Evolutionary conservation across 2,797 vertebrate genomes (phyloP).

Genomic region (Pachyuromys duprasi): DNA sequence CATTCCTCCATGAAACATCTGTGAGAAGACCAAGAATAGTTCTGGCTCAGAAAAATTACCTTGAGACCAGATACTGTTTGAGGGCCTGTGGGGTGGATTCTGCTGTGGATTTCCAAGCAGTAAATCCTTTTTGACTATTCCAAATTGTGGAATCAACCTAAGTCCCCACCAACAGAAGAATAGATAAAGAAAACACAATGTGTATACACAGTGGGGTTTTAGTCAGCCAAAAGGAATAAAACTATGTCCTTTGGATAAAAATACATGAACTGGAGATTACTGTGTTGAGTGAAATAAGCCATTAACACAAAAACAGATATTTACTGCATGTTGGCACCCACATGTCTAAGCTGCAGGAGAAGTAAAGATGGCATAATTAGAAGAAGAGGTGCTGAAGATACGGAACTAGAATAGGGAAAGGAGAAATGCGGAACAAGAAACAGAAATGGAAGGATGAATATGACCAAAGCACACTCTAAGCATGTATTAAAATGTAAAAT

Average conservation of each 20-base stretch:
- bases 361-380: background rate
- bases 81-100: background rate
- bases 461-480: background rate
- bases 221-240: background rate
- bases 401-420: accelerated
- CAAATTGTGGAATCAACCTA: background rate
- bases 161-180: background rate
- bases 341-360: background rate
- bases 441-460: background rate
- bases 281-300: background rate
- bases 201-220: background rate
- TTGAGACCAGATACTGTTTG: background rate
- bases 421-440: background rate
- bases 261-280: background rate
- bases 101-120: background rate
- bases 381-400: too few species aligned
- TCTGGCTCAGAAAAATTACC: conserved; percentile 57
- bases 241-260: background rate
- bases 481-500: background rate
- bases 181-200: background rate
- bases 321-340: background rate
- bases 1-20: conserved; percentile 58
- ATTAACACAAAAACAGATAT: background rate
- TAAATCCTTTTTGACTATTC: background rate
- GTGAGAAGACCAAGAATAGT: conserved; percentile 30